Evolutionary conservation across 2,888 invertebrate genomes (phyloP).

Genomic region (Hirtodrosophila alboralis): DNA sequence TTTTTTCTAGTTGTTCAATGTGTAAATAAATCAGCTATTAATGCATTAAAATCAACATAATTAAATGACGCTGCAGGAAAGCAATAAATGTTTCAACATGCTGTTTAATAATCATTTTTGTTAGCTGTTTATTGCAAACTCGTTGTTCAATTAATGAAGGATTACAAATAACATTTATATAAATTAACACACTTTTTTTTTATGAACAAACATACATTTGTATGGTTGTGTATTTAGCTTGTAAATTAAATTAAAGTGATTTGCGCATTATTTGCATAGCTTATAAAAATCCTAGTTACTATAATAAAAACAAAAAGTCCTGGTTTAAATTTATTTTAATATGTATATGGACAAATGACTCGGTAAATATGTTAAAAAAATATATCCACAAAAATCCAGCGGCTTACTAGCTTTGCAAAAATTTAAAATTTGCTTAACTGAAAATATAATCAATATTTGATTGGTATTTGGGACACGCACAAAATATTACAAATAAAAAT

Average conservation of each 20-base stretch:
- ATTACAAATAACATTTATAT: slow-evolving; percentile 46
- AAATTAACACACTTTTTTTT: slow-evolving; percentile 57
- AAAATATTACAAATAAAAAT: slow-evolving; percentile 1
- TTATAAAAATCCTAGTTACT: slow-evolving; percentile 10
- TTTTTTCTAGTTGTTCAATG: slow-evolving; percentile 15
- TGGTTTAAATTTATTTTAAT: slow-evolving; percentile 1
- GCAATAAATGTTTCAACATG: slow-evolving; percentile 32
- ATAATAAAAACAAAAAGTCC: background rate
- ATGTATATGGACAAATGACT: slow-evolving; percentile 45
- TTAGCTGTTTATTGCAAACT: slow-evolving; percentile 21
- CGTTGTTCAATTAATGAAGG: slow-evolving; percentile 18
- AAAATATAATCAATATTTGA: slow-evolving; percentile 45
- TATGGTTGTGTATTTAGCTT: slow-evolving; percentile 7
- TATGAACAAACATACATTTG: slow-evolving; percentile 7
- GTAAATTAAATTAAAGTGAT: slow-evolving; percentile 54
- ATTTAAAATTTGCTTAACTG: background rate
- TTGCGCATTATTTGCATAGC: slow-evolving; percentile 42
- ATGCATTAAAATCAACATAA: slow-evolving; percentile 64
- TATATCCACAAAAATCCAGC: slow-evolving; percentile 18
- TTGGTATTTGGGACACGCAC: slow-evolving; percentile 13
- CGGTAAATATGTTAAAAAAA: slow-evolving; percentile 60
- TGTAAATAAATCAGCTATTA: slow-evolving; percentile 62
- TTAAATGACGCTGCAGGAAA: slow-evolving; percentile 49
- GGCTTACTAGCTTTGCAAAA: background rate
- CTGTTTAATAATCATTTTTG: slow-evolving; percentile 26